phyloP scores from a whole-genome alignment of 2,888 invertebrate genomes.

The Scaptomyza polygonia region DNA sequence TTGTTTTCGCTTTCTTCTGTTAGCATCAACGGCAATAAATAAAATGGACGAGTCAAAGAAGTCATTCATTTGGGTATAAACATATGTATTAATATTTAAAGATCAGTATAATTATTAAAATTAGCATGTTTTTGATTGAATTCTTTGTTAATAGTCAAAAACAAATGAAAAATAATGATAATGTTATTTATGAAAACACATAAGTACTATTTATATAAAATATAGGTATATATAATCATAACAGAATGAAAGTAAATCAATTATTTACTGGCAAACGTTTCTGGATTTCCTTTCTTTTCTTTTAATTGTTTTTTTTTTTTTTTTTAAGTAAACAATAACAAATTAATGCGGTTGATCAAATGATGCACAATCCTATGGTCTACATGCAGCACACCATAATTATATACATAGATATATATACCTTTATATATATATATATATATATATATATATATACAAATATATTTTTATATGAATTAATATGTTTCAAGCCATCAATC shows the following conservation, averaged over 20 bases:
- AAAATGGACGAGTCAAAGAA: conserved; percentile 85
- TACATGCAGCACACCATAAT: conserved; percentile 59
- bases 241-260: conserved; percentile 34
- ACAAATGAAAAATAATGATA: conserved; percentile 37
- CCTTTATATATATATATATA: conserved; percentile 40
- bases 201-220: conserved; percentile 14
- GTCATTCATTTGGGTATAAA: conserved; percentile 81
- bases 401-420: conserved; percentile 30
- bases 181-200: conserved; percentile 21
- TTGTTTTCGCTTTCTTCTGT: conserved; percentile 76
- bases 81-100: conserved; percentile 66
- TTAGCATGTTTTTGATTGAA: conserved; percentile 48
- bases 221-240: conserved; percentile 20
- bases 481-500: conserved; percentile 41
- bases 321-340: conserved; percentile 7
- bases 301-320: conserved; percentile 5
- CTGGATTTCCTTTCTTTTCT: neutral
- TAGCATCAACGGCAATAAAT: conserved; percentile 83
- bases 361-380: conserved; percentile 56
- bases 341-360: conserved; percentile 28
- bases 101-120: conserved; percentile 48
- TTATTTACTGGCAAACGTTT: conserved; percentile 22
- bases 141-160: conserved; percentile 28
- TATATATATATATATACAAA: conserved; percentile 26
- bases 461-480: neutral